These are phyloP conservation scores for Stramonita haemastoma DNA, from an alignment of 2,888 invertebrate genomes.

Conservation along the genomic window DNA sequence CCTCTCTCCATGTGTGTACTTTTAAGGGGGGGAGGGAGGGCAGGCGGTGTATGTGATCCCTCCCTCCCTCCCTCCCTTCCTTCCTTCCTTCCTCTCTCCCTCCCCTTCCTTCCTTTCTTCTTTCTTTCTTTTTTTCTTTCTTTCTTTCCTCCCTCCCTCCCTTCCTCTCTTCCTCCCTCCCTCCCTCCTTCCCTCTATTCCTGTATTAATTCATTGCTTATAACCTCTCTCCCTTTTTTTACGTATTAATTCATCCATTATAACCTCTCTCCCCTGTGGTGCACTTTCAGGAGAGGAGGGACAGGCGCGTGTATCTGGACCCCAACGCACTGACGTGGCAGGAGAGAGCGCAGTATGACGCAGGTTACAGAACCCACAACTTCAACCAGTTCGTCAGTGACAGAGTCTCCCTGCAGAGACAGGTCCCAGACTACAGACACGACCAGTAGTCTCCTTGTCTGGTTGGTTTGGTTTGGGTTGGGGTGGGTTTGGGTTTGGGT, in stretches of 20 bases:
- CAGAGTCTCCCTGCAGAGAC: constrained; percentile 88
- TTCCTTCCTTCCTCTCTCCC: not conserved
- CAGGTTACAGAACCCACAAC: constrained; percentile 96
- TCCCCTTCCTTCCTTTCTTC: not conserved
- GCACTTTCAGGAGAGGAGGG: constrained; percentile 87
- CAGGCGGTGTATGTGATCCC: too few relatives aligned
- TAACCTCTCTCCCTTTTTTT: too few relatives aligned
- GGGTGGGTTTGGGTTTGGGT: too few relatives aligned
- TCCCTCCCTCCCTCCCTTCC: too few relatives aligned
- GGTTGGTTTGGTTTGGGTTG: too few relatives aligned
- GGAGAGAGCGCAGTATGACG: constrained; percentile 89
- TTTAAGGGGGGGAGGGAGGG: too few relatives aligned
- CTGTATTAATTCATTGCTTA: too few relatives aligned
- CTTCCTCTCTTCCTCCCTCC: not conserved
- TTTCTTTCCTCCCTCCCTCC: not conserved
- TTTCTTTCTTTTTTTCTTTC: not conserved
- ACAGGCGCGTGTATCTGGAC: constrained; percentile 89
- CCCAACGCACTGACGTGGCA: constrained; percentile 87
- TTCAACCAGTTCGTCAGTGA: constrained; percentile 98
- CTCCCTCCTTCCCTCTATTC: not conserved
- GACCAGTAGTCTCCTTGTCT: constrained; percentile 28
- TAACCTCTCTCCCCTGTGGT: too few relatives aligned
- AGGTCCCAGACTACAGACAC: constrained; percentile 44
- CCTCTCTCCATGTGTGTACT: too few relatives aligned
- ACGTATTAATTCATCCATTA: too few relatives aligned